Conservation (phyloP, 2,797 vertebrate species). For the Pristis pectinata region DNA sequence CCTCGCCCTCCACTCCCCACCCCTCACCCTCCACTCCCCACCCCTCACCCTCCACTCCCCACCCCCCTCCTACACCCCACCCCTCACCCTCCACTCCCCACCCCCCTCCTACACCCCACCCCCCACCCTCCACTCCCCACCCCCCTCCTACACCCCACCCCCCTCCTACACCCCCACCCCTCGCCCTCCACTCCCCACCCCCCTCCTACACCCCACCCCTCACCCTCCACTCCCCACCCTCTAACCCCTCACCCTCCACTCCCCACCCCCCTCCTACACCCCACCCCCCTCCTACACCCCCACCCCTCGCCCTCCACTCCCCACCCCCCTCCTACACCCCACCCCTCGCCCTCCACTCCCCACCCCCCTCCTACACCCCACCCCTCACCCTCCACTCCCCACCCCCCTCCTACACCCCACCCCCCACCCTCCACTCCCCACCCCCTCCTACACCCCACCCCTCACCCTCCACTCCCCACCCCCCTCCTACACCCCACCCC, state of each 20-base stretch:
- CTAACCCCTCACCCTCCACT: fast-evolving
- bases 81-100: not conserved
- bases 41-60: too few relatives aligned
- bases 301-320: not conserved
- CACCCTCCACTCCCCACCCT: not conserved
- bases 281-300: not conserved
- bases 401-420: not conserved
- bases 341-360: too few relatives aligned
- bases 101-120: not conserved
- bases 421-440: not conserved
- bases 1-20: not conserved
- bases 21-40: slow-evolving; percentile 28
- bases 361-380: not conserved
- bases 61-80: fast-evolving
- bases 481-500: not conserved
- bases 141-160: fast-evolving
- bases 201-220: not conserved
- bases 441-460: fast-evolving
- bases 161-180: not conserved
- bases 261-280: not conserved
- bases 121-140: not conserved
- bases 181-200: fast-evolving
- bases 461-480: fast-evolving
- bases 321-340: not conserved
- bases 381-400: fast-evolving